Percentiles rank a stretch among this genome's conserved stretches.
Conservation (phyloP, 1,140 invertebrate species). For the Rhopalosiphum padi region DNA sequence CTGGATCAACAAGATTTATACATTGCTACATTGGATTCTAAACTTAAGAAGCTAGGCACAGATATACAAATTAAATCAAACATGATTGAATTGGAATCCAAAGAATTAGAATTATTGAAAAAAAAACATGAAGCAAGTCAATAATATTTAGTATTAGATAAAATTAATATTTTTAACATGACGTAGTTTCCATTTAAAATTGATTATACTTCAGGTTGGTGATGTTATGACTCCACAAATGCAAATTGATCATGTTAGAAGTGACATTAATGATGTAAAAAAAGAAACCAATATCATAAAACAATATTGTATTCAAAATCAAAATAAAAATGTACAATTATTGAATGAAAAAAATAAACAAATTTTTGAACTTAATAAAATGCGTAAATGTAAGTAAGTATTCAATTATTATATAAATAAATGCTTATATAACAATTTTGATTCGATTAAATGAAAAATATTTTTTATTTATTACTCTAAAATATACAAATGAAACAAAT, state of each 20-base stretch:
- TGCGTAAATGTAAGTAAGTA: constrained; percentile 70
- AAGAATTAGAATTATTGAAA: constrained; percentile 26
- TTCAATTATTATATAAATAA: neutral
- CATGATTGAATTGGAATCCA: constrained; percentile 22
- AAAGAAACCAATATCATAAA: constrained; percentile 71
- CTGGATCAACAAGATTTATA: neutral
- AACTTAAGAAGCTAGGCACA: constrained; percentile 14
- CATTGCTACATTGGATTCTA: neutral
- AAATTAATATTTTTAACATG: neutral
- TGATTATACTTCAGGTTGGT: neutral
- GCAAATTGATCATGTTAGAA: constrained; percentile 69
- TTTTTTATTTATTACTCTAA: too few species aligned
- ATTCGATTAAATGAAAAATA: neutral
- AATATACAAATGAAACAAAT: too few species aligned
- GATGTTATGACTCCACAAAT: constrained; percentile 44
- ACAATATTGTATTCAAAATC: constrained; percentile 76
- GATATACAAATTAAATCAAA: constrained; percentile 47
- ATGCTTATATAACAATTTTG: neutral
- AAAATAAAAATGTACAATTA: constrained; percentile 73
- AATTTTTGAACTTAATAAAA: constrained; percentile 71
- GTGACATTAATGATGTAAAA: constrained; percentile 68
- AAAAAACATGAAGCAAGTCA: constrained; percentile 27
- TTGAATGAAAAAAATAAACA: constrained; percentile 72
- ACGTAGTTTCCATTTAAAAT: neutral
- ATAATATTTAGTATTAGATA: neutral